Percentiles rank a stretch among this genome's conserved stretches.
Evolutionary conservation across 2,113 vertebrate genomes (phyloP).

Genomic region (Rhegmatorhina hoffmannsi): DNA sequence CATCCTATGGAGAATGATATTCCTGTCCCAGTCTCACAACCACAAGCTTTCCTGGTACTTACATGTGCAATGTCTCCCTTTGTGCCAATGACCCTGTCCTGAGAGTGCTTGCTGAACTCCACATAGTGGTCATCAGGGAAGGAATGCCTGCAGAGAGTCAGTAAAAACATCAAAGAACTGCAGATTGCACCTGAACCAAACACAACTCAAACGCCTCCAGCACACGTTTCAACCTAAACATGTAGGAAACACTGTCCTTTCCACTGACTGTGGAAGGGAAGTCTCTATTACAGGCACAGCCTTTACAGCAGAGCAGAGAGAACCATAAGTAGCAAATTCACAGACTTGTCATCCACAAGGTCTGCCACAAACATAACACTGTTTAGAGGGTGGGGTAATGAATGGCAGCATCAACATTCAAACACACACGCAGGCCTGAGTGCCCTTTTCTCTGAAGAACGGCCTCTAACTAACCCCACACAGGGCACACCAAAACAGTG

Average conservation of each 20-base stretch:
- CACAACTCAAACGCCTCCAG: background rate
- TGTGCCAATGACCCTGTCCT: conserved; percentile 97
- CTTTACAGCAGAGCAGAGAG: background rate
- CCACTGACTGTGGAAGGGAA: background rate
- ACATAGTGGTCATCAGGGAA: conserved; percentile 98
- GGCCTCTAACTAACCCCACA: background rate
- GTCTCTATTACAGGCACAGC: background rate
- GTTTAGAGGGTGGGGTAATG: background rate
- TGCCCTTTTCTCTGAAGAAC: background rate
- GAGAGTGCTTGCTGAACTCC: conserved; percentile 99
- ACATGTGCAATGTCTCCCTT: conserved; percentile 96
- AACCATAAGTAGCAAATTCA: background rate
- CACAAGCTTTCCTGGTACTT: conserved; percentile 49
- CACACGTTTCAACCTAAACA: background rate
- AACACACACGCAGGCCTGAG: accelerated
- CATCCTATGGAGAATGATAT: background rate
- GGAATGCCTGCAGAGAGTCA: conserved; percentile 85
- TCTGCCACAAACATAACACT: background rate
- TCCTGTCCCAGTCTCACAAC: background rate
- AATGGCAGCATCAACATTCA: background rate
- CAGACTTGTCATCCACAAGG: background rate
- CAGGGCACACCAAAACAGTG: background rate
- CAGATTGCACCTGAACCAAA: background rate
- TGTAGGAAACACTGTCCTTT: background rate
- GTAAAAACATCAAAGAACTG: background rate